These are phyloP conservation scores for Graphium colonna DNA, from an alignment of 2,888 invertebrate species.

Conservation along the genomic window DNA sequence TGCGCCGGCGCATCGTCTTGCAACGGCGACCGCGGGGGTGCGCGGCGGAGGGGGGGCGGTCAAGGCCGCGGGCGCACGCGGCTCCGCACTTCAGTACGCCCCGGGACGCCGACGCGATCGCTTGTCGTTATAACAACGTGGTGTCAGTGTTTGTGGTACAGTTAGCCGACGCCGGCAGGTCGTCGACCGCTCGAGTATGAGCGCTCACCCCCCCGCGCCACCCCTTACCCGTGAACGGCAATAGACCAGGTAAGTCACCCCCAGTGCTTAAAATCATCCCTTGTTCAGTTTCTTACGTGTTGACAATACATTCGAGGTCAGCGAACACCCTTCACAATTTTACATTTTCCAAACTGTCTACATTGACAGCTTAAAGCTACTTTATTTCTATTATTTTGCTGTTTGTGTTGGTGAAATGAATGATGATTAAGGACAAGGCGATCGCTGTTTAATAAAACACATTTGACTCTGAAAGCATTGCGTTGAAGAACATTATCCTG, in stretches of 20 bases:
- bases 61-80: constrained; percentile 64
- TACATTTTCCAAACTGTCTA: too few species aligned
- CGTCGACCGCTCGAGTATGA: constrained; percentile 72
- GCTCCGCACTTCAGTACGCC: constrained; percentile 38
- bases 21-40: constrained; percentile 11
- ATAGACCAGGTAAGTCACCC: constrained; percentile 53
- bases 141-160: constrained; percentile 41
- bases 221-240: constrained; percentile 35
- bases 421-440: too few species aligned
- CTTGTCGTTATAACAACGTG: constrained; percentile 24
- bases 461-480: too few species aligned
- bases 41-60: constrained; percentile 44
- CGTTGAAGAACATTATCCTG: too few species aligned
- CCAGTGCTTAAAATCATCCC: too few species aligned
- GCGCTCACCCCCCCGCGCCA: constrained; percentile 46
- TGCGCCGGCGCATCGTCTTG: constrained; percentile 22
- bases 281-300: too few species aligned
- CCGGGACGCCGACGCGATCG: constrained; percentile 29
- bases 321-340: too few species aligned
- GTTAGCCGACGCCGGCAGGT: constrained; percentile 53
- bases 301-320: too few species aligned
- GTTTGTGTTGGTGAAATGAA: too few species aligned
- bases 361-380: too few species aligned
- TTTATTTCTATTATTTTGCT: too few species aligned
- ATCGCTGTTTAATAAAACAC: too few species aligned